Percentiles rank a stretch among this genome's conserved stretches.
Evolutionary conservation across 2,113 vertebrate genomes (phyloP).

Genomic region (Synchiropus splendidus): DNA sequence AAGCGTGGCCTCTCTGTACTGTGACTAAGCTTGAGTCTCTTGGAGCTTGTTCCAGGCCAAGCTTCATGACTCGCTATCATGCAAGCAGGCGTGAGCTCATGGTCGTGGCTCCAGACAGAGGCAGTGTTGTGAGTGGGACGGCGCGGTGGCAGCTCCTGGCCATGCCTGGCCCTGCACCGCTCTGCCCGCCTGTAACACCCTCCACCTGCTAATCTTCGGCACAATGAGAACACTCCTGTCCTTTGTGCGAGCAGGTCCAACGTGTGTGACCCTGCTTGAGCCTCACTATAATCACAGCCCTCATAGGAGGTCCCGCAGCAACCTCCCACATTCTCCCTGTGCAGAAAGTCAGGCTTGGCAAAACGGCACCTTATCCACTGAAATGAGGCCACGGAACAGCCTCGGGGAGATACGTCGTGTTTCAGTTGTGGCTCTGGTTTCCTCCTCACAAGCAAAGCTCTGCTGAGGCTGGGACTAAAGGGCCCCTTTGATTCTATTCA

Average conservation of each 20-base stretch:
- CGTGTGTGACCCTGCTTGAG: conserved; percentile 43
- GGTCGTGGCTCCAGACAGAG: not conserved
- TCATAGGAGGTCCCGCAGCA: conserved; percentile 19
- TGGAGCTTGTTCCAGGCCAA: too few relatives aligned
- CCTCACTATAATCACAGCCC: conserved; percentile 29
- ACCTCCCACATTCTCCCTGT: conserved; percentile 5
- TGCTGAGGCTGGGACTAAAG: not conserved
- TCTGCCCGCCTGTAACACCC: conserved; percentile 16
- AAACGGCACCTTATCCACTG: too few relatives aligned
- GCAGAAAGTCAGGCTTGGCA: conserved; percentile 1
- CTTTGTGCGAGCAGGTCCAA: conserved; percentile 24
- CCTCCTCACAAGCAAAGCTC: not conserved
- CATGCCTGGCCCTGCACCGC: conserved; percentile 13
- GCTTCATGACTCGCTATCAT: too few relatives aligned
- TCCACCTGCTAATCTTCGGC: conserved; percentile 22
- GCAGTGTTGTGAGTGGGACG: too few relatives aligned
- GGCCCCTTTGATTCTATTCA: too few relatives aligned
- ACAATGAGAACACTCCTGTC: conserved; percentile 30
- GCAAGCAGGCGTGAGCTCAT: too few relatives aligned
- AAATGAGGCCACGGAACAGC: too few relatives aligned
- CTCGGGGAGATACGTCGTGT: too few relatives aligned
- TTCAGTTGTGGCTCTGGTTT: conserved; percentile 1
- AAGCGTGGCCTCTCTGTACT: too few relatives aligned
- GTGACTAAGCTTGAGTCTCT: too few relatives aligned
- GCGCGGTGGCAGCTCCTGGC: not conserved